Evolutionary conservation across 2,797 vertebrate species (phyloP).

Genomic region (Sebastes nivosus): DNA sequence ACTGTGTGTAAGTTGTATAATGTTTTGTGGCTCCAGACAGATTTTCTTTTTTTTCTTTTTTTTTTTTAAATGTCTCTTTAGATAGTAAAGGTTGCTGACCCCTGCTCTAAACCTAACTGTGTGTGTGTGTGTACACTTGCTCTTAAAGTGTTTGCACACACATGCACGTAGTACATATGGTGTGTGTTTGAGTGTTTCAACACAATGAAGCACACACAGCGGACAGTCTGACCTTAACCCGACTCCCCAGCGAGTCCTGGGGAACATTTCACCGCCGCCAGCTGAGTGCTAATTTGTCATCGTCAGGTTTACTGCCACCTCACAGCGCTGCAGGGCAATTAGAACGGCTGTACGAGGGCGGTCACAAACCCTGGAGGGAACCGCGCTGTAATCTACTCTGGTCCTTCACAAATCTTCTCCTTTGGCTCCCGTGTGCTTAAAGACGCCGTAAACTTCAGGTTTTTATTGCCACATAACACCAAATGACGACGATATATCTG

Average conservation of each 20-base stretch:
- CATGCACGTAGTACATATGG: background rate
- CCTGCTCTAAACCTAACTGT: too few relatives aligned
- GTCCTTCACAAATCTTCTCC: conserved; percentile 1
- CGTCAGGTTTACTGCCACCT: conserved; percentile 49
- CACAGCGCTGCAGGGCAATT: conserved; percentile 51
- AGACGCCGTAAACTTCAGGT: background rate
- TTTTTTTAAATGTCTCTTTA: too few relatives aligned
- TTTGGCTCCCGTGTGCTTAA: background rate
- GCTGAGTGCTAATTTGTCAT: conserved; percentile 71
- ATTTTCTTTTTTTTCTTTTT: too few relatives aligned
- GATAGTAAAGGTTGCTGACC: too few relatives aligned
- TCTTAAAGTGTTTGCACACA: background rate
- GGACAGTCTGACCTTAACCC: conserved; percentile 61
- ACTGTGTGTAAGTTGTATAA: too few relatives aligned
- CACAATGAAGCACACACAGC: conserved; percentile 25
- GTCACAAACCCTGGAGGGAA: conserved; percentile 19
- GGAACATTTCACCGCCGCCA: conserved; percentile 35
- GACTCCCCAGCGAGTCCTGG: conserved; percentile 37
- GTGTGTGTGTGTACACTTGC: background rate
- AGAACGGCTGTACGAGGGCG: conserved; percentile 44
- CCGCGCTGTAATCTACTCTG: background rate
- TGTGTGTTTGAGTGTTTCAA: conserved; percentile 39
- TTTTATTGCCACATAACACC: conserved; percentile 9
- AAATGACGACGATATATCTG: background rate
- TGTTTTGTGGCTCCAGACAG: too few relatives aligned